Evolutionary conservation across 2,797 vertebrate genomes (phyloP), one percentile per base, ranked within the genome.

Genomic region (Phoeniculus purpureus): DNA sequence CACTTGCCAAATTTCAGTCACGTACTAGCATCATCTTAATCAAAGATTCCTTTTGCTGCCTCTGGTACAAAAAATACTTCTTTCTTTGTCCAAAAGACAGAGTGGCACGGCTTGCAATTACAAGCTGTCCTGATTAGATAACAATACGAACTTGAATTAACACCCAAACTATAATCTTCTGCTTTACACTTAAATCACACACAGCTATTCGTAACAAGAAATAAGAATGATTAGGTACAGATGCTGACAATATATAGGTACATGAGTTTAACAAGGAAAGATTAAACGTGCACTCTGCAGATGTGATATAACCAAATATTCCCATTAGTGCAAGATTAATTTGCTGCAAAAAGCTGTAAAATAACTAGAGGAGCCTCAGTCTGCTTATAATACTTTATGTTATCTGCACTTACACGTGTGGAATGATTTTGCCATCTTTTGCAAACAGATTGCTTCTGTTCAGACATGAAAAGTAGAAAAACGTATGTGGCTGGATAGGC

Each of bases 1-100:
- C 65, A 51, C 66, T 75, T 95, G 32, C 12, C 16, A 45, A 55
- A 62, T 67, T 77, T 70, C 93, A 87, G 81, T 67, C 87, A 58
- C 71, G 56, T 71, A 93, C 85, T 94, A 85, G 77, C 43, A 68
- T 56, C 19, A 61, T 77, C 68, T 95, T 94, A 91, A 92, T 93
- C 88, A 94, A 73, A 87, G 43, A 95, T 87, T 87, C 17, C 12
- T 10, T 89, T 93, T 92, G 71, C 90, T 84, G 22, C 29, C 70
- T 47, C 37, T 74, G 85, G 34, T 91, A 96, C 50, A 92, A 95
- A 94, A 70, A 47, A 15, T 85, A 73, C 72, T 34, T 81, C 29
- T 19, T n/a, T 94, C 94, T 94, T 93, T 34, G 92, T 76, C 67
- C 84, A 71, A 81, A 89, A 92, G 96, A 93, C 16, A 15, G 43